These are phyloP conservation scores for Dipodomys merriami DNA, from an alignment of 2,113 vertebrate species.

Conservation along the genomic window DNA sequence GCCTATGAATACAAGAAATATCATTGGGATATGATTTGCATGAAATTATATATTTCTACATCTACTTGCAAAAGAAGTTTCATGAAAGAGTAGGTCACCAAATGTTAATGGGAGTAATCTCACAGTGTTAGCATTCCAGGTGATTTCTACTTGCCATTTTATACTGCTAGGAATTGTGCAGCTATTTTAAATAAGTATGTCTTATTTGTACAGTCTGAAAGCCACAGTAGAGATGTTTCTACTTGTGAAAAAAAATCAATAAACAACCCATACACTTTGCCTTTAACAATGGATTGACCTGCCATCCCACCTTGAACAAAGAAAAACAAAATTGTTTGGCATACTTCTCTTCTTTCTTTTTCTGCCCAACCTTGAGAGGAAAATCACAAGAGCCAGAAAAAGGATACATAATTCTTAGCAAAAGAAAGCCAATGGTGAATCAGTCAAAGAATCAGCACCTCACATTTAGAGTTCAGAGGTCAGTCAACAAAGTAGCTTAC, in stretches of 20 bases:
- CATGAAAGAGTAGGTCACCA: background rate
- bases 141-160: slow-evolving; percentile 40
- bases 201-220: slow-evolving; percentile 38
- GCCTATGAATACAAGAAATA: background rate
- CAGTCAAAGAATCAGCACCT: background rate
- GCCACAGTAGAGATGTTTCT: background rate
- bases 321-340: background rate
- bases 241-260: background rate
- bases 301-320: background rate
- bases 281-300: background rate
- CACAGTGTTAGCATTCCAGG: background rate
- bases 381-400: background rate
- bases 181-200: background rate
- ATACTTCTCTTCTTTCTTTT: background rate
- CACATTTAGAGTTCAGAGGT: background rate
- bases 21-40: background rate
- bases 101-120: slow-evolving; percentile 20
- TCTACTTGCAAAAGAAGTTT: background rate
- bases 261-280: background rate
- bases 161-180: background rate
- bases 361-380: background rate
- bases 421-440: slow-evolving; percentile 15
- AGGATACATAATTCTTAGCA: background rate
- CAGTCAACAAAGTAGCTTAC: slow-evolving; percentile 2
- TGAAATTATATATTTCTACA: slow-evolving; percentile 45